Evolutionary conservation across 2,797 vertebrate genomes (phyloP), one percentile per base, ranked within the genome.

Genomic region (Lepidocolaptes lacrymiger): DNA sequence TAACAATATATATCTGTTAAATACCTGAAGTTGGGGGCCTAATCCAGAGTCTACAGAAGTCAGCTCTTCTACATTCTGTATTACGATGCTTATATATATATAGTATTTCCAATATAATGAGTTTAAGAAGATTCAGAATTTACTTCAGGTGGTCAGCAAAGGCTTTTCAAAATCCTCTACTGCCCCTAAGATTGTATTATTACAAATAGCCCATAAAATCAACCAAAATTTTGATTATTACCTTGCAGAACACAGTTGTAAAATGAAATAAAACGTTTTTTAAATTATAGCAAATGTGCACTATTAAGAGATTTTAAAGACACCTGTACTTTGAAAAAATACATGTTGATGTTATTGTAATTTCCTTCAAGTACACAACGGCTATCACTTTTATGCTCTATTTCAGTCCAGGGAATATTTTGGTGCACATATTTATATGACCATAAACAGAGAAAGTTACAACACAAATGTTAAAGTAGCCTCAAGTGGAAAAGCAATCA

Each of bases 191-290:
- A 94, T 61, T 81, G 43, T 62, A 76, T 79, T 95, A 91, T 73
- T 93, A 81, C 37, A 79, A 95, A 89, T n/a, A 92, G 66, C 75
- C 89, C 77, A 85, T 94, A 95, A 95, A 95, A 77, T 51, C 34
- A 56, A 78, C 73, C 56, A 85, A 93, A 63, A 79, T 74, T 93
- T 93, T 88, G 88, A 82, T 74, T 97, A 83, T 43, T 30, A 76
- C 80, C 89, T 91, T 96, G 89, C 75, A 97, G 95, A 94, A 72
- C 56, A 36, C 22, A 68, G 26, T 18, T 86, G 55, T 90, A 92
- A 97, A 96, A 88, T 43, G 11, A 95, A 96, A 80, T 30, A 64
- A 79, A 87, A 48, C 17, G 39, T 84, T 74, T 91, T 83, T 5
- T 0, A 78, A 92, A 86, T 46, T 51, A 77, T 14, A 91, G 36